phyloP scores from a whole-genome alignment of 2,113 vertebrate species.

The Deroptyus accipitrinus region DNA sequence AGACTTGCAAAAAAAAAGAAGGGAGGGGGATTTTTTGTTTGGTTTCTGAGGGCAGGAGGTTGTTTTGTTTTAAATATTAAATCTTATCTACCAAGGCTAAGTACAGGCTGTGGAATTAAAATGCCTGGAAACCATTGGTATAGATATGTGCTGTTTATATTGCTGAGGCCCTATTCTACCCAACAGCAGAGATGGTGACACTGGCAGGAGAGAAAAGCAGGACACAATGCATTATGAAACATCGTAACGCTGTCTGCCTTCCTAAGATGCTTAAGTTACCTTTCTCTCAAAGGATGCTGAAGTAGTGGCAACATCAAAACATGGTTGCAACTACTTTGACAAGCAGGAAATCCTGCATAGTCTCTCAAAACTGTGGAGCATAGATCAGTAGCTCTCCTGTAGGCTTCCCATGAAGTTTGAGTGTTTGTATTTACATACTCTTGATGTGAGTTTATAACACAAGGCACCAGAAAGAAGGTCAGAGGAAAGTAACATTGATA shows the following conservation, averaged over 20 bases:
- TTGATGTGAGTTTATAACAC: background rate
- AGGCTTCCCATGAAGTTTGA: background rate
- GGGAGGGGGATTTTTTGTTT: rapidly evolving
- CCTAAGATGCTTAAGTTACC: background rate
- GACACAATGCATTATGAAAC: background rate
- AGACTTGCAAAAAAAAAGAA: rapidly evolving
- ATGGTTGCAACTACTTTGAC: background rate
- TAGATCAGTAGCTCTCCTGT: background rate
- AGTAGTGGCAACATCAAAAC: background rate
- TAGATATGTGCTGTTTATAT: background rate
- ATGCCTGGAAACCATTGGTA: background rate
- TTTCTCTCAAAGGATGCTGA: background rate
- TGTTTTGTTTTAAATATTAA: background rate
- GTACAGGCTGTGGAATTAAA: background rate
- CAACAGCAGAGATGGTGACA: background rate
- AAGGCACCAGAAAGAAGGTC: background rate
- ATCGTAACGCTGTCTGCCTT: background rate
- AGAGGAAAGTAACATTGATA: background rate
- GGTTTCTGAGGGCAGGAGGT: background rate
- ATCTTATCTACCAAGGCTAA: background rate
- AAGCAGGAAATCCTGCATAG: background rate
- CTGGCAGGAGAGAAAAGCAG: background rate
- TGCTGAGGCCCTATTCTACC: background rate
- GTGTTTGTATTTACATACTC: background rate
- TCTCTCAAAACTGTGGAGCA: background rate